Evolutionary conservation across 2,888 invertebrate genomes (phyloP), one percentile per base, ranked within the genome.

Genomic region (Drosophila bunnanda): DNA sequence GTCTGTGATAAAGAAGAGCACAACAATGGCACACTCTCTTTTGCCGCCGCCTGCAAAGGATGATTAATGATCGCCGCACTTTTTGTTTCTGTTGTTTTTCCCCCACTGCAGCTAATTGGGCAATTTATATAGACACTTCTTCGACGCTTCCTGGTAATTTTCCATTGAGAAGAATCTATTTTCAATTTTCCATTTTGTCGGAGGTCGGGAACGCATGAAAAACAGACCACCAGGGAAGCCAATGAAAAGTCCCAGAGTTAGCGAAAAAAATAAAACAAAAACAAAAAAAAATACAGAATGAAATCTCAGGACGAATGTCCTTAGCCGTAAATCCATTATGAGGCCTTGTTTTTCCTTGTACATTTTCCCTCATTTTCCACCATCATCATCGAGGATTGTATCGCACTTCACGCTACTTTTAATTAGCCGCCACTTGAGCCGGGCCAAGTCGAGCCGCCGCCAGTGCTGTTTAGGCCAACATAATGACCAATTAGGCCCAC

Each of bases 401-500:
- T 57, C 59, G 73, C 83, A 77, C 83, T 82, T 86, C 67, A 77
- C 71, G 87, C 81, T 76, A 75, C 84, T 83, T 88, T 82, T 88
- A 88, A 82, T 82, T 88, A 83, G 87, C 75, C 78, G 58, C 59
- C 67, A 55, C 61, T 75, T 56, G 75, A 74, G 44, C 22, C 41
- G 20, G 20, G 50, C 32, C 50, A 10, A 46, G 25, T 52, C 44
- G 12, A 46, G 25, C 55, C 44, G 50, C 53, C 48, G 48, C 53
- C 44, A 32, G 50, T 43, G 53, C 22, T 58, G 57, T 58, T 69
- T 76, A 54, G 82, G 84, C 87, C 82, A 78, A 75, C 78, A 78
- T 88, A 86, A 88, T 83, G 89, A 71, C 81, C 87, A 86, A 82
- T 82, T 88, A 88, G 87, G 81, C 67, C 81, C 78, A 83, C 87